Evolutionary conservation across 2,797 vertebrate genomes (phyloP).

Genomic region (Novumbra hubbsi): DNA sequence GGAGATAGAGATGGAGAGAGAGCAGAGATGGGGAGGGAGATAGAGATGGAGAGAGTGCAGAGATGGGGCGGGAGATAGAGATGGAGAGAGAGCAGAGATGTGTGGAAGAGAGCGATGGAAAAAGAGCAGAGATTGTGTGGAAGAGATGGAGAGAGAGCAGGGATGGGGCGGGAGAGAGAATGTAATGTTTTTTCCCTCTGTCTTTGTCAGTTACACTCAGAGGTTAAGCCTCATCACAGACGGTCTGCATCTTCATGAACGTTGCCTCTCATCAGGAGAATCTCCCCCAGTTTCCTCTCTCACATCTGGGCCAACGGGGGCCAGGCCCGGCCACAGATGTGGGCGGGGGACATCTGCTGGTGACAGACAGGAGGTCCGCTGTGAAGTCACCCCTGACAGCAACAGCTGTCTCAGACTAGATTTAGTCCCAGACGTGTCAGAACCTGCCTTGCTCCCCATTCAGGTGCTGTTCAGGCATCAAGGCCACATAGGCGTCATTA

Average conservation of each 20-base stretch:
- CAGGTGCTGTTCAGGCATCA: slow-evolving; percentile 21
- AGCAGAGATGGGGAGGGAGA: not conserved
- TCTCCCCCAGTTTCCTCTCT: slow-evolving; percentile 5
- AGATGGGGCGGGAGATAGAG: slow-evolving; percentile 11
- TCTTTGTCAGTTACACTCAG: not conserved
- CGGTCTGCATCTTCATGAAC: not conserved
- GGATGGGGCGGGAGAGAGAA: not conserved
- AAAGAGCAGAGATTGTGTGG: slow-evolving; percentile 3
- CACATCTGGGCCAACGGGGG: too few relatives aligned
- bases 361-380: slow-evolving; percentile 46
- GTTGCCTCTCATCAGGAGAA: slow-evolving; percentile 27
- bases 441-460: slow-evolving; percentile 5
- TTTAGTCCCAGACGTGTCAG: slow-evolving; percentile 1
- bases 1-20: not conserved
- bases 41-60: slow-evolving; percentile 20
- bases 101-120: slow-evolving; percentile 18
- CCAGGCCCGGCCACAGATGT: not conserved
- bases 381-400: slow-evolving; percentile 44
- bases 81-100: slow-evolving; percentile 28
- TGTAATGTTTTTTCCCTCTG: slow-evolving; percentile 19
- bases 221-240: not conserved
- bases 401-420: slow-evolving; percentile 40
- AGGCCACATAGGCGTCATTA: slow-evolving; percentile 42
- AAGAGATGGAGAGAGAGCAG: not conserved
- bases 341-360: slow-evolving; percentile 30